These are phyloP conservation scores for Drosophila erecta DNA, from an alignment of 1,140 invertebrate species.

Conservation along the genomic window DNA sequence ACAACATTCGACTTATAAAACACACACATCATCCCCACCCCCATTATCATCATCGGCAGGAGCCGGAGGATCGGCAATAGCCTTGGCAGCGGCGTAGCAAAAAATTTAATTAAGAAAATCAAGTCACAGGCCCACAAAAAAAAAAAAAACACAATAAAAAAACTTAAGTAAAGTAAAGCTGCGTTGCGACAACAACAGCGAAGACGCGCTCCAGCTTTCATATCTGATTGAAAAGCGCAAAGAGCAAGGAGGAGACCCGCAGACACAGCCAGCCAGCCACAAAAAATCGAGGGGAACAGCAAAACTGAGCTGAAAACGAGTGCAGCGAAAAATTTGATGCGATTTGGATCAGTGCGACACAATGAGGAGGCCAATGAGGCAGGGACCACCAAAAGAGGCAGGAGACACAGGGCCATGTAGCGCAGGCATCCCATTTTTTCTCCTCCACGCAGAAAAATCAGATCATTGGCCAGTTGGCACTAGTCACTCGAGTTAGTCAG, in stretches of 20 bases:
- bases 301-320: conserved; percentile 66
- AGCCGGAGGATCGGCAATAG: conserved; percentile 43
- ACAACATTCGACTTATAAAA: conserved; percentile 73
- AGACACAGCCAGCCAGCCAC: conserved; percentile 26
- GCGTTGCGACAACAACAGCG: conserved; percentile 69
- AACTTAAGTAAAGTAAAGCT: conserved; percentile 16
- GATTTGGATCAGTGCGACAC: conserved; percentile 78
- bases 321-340: conserved; percentile 73
- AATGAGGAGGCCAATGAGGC: conserved; percentile 67
- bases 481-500: too few species aligned
- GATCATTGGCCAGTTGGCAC: background rate
- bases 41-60: conserved; percentile 54
- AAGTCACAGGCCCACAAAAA: conserved; percentile 72
- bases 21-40: conserved; percentile 80
- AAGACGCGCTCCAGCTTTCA: conserved; percentile 80
- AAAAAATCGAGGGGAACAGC: conserved; percentile 31
- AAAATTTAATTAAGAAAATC: conserved; percentile 83
- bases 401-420: conserved; percentile 39
- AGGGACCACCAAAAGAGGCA: conserved; percentile 74
- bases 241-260: conserved; percentile 60
- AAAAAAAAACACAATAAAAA: conserved; percentile 17
- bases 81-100: conserved; percentile 77
- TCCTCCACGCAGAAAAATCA: conserved; percentile 2
- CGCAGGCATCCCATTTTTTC: conserved; percentile 15
- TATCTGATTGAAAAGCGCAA: conserved; percentile 74